Evolutionary conservation across 2,797 vertebrate species (phyloP), one percentile per base, ranked within the genome.

Genomic region (Salmo trutta): DNA sequence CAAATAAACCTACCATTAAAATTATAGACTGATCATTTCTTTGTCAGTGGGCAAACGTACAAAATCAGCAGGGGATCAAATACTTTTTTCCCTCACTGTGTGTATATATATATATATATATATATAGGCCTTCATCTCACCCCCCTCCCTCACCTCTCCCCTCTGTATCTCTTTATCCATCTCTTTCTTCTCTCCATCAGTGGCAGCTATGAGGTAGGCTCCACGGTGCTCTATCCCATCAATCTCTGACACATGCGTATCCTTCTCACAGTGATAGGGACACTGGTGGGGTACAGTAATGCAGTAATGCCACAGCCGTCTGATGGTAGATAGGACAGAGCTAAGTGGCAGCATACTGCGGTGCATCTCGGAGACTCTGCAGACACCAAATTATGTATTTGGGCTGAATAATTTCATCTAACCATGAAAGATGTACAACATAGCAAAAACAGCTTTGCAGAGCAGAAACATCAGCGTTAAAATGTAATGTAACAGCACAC

Each of bases 191-290:
- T 31, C 65, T 67, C 65, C 24, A 16, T 67, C 66, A 33, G 51
- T 65, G 10, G n/a, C 31, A 16, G 29, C 29, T 33, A 36, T 36
- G 16, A 31, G 16, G 66, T 17, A 67, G 2, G 24, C 17, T 67
- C 65, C 65, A 33, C 1, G 14, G 4, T 27, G 12, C 24, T 66
- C 59, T 0, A 15, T 19, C 73, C 47, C 73, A 75, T 86, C 78
- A 27, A 87, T 86, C 79, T 81, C 77, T 81, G 77, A 79, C 77
- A 83, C 36, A 85, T 31, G 74, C 12, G 36, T 0, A 56, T 77
- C 82, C 76, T 86, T 86, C 76, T 77, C 59, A 70, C 68, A 31
- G 27, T n/a, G 75, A 77, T 68, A 62, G 3, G 19, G 79, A 80
- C 76, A 75, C 69, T 21, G 62, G 4, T 29, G 27, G 27, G 24